Conservation (phyloP, 2,888 invertebrate species). For the Mylabris sibirica region DNA sequence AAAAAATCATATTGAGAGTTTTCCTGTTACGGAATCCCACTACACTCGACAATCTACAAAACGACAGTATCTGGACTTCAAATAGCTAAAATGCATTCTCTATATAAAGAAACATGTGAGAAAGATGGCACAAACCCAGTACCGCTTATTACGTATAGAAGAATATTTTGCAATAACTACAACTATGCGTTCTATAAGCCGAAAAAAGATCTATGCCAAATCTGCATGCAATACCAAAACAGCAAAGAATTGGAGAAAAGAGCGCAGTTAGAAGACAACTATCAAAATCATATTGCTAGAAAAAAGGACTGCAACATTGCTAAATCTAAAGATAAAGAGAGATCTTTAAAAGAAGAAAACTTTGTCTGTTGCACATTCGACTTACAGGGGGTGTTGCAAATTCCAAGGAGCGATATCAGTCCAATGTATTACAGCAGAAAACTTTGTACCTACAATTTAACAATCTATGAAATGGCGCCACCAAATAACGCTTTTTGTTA, state of each 20-base stretch:
- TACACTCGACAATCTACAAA: slow-evolving; percentile 34
- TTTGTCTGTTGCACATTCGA: slow-evolving; percentile 23
- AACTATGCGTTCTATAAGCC: slow-evolving; percentile 19
- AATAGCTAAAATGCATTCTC: slow-evolving; percentile 39
- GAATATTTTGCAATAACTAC: slow-evolving; percentile 29
- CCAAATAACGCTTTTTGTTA: slow-evolving; percentile 4
- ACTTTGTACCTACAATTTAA: neutral
- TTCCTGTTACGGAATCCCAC: slow-evolving; percentile 39
- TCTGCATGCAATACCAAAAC: slow-evolving; percentile 27
- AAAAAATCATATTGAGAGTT: slow-evolving; percentile 39
- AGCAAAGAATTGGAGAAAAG: neutral
- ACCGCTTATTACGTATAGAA: slow-evolving; percentile 31
- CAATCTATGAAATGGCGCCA: slow-evolving; percentile 6
- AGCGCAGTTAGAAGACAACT: neutral
- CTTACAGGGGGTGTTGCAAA: slow-evolving; percentile 27
- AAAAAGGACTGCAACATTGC: slow-evolving; percentile 19
- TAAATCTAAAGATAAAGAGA: slow-evolving; percentile 22
- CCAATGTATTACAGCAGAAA: slow-evolving; percentile 21
- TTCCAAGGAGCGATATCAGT: slow-evolving; percentile 19
- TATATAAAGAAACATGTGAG: slow-evolving; percentile 35
- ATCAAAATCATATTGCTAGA: slow-evolving; percentile 11
- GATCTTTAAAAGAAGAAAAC: slow-evolving; percentile 13
- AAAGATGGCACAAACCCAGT: slow-evolving; percentile 30
- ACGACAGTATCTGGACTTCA: slow-evolving; percentile 37
- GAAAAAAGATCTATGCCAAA: slow-evolving; percentile 36